A percentile compares a stretch with the other conserved stretches of the same genome.
phyloP scores from a whole-genome alignment of 1,140 invertebrate genomes.

The Lithobius niger region DNA sequence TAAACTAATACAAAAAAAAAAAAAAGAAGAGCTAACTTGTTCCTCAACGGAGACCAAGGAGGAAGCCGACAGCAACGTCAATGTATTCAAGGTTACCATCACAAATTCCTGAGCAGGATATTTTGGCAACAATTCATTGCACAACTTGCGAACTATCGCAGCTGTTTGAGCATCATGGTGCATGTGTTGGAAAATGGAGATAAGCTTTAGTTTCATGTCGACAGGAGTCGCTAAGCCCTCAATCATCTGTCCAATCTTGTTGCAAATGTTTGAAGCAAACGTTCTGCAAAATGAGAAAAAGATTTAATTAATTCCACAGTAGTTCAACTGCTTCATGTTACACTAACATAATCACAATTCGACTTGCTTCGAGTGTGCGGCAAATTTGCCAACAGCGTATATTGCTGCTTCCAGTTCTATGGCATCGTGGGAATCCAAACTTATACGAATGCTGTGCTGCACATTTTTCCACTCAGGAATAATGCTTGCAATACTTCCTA shows the following conservation, averaged over 20 bases:
- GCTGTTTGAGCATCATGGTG: conserved; percentile 79
- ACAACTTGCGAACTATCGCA: conserved; percentile 52
- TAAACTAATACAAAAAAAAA: conserved; percentile 3
- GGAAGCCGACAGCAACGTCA: conserved; percentile 71
- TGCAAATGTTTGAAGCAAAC: conserved; percentile 92
- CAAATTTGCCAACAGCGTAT: conserved; percentile 84
- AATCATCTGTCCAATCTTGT: conserved; percentile 90
- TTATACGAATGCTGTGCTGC: conserved; percentile 82
- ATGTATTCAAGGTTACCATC: conserved; percentile 65
- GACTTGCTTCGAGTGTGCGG: conserved; percentile 70
- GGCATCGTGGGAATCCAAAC: conserved; percentile 85
- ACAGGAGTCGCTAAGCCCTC: conserved; percentile 78
- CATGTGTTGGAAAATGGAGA: conserved; percentile 84
- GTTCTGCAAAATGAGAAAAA: conserved; percentile 38
- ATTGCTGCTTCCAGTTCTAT: conserved; percentile 93
- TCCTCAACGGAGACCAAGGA: conserved; percentile 81
- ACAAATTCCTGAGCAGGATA: conserved; percentile 79
- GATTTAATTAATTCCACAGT: too few species aligned
- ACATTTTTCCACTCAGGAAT: conserved; percentile 88
- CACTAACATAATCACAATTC: too few species aligned
- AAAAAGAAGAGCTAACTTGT: conserved; percentile 45
- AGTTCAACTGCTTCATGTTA: too few species aligned
- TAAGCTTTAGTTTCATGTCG: conserved; percentile 77
- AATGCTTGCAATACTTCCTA: conserved; percentile 81
- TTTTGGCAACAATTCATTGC: conserved; percentile 63